Evolutionary conservation across 2,888 invertebrate species (phyloP), one percentile per base, ranked within the genome.

Genomic region (Maniola hyperantus): DNA sequence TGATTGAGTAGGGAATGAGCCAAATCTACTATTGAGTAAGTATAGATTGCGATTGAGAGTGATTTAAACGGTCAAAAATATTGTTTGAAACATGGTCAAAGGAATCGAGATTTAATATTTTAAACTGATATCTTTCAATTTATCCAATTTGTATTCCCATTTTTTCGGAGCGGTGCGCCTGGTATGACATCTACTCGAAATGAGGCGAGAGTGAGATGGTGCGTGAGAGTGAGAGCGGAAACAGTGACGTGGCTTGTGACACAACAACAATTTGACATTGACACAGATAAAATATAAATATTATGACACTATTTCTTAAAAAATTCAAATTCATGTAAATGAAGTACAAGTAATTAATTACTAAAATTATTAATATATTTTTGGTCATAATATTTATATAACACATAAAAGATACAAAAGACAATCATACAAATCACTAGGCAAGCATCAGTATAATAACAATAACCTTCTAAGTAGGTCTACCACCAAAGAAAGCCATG

Each of bases 161-260:
- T 64, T 55, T n/a, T 66, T 71, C 66, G 73, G 73, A 73, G 72
- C 66, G 73, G 72, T 72, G 74, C 74, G 72, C 70, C 63, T 62
- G 53, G 59, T 67, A 80, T 79, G 79, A 82, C 77, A 79, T 81
- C 82, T 84, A 88, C 79, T 80, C 83, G 74, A 80, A 80, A 90
- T 91, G 91, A 88, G 87, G 87, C 87, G 86, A 87, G 84, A 88
- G 89, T 89, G 91, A 89, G 84, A 88, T 87, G 87, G 89, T 89
- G 91, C 89, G 88, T 83, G 89, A 85, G 87, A 89, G 88, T 87
- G 91, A 86, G 88, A 91, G 89, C 87, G 89, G 89, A 91, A 90
- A 91, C 87, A 83, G 88, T 90, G 90, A 87, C 88, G 85, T 86
- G 85, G 84, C 86, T 86, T 82, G 88, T 85, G 87, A 83, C 83